Conservation (phyloP, 2,888 invertebrate species). For the Drosophila fungiperda region DNA sequence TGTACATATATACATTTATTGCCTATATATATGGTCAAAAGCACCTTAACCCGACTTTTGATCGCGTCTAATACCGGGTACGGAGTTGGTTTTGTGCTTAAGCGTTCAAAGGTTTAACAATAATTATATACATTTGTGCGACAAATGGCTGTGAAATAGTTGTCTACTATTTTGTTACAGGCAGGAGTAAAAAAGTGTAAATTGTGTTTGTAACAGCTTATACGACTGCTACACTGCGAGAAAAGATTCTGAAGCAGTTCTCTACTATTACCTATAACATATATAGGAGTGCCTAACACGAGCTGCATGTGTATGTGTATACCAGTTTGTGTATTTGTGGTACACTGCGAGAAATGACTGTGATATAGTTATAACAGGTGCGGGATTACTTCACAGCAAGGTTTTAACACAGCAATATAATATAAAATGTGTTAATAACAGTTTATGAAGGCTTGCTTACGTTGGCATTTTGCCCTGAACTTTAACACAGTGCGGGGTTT, state of each 20-base stretch:
- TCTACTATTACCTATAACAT: constrained; percentile 5
- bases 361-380: constrained; percentile 5
- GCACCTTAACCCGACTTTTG: constrained; percentile 1
- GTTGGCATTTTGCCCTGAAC: constrained; percentile 4
- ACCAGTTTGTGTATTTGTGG: neutral
- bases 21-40: neutral
- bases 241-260: constrained; percentile 5
- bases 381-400: too few relatives aligned
- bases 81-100: constrained; percentile 25
- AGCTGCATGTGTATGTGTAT: too few relatives aligned
- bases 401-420: neutral
- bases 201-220: neutral
- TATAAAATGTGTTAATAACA: neutral
- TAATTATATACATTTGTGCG: constrained; percentile 34
- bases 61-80: constrained; percentile 11
- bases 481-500: constrained; percentile 18
- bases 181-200: neutral
- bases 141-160: constrained; percentile 7
- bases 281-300: neutral
- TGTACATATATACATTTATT: constrained; percentile 3
- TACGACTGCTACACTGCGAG: constrained; percentile 11
- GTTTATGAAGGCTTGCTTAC: neutral
- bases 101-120: constrained; percentile 63
- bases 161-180: constrained; percentile 6
- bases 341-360: constrained; percentile 12